Evolutionary conservation across 2,113 vertebrate genomes (phyloP), one percentile per base, ranked within the genome.

Genomic region (Aptenodytes patagonicus): DNA sequence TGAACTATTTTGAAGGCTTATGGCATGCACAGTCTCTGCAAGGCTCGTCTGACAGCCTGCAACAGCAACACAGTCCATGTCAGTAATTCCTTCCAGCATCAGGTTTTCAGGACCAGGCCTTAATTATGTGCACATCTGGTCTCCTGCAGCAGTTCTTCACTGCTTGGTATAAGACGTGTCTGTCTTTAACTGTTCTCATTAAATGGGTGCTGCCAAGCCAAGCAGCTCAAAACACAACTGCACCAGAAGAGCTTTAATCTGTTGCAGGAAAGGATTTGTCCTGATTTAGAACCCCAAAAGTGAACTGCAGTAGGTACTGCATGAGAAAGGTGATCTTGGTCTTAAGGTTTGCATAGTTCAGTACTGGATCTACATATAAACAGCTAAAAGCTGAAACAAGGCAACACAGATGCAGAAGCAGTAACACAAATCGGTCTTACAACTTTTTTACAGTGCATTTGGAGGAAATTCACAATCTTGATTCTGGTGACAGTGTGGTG

Each of bases 111-210:
- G 70, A 89, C 34, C 66, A 93, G 92, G 11, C 73, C 46, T 78
- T 93, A 87, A 95, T 95, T 87, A 87, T 11, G 49, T 72, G 70
- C 89, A 93, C 81, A 91, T 97, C 94, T 97, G 81, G 77, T 91
- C 85, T 91, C 47, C 57, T 34, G 51, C 42, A 84, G 68, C 73
- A 76, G 62, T 71, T 84, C 79, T 61, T 95, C 28, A 42, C 34
- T 83, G 65, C 81, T 84, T 87, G 47, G 44, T 60, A 28, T 87
- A 75, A 61, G 61, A 87, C 4, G 1, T 72, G 64, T 81, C 89
- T 92, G 9, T 40, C 86, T 95, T 70, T 38, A 90, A 40, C 54
- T 76, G 44, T 52, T 93, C 66, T 89, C 2, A 0, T 81, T 92
- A 89, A 84, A 86, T 26, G 42, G 21, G 13, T 71, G 57, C 83